Conservation (phyloP, 1,140 invertebrate species). For the Bactericera cockerelli region DNA sequence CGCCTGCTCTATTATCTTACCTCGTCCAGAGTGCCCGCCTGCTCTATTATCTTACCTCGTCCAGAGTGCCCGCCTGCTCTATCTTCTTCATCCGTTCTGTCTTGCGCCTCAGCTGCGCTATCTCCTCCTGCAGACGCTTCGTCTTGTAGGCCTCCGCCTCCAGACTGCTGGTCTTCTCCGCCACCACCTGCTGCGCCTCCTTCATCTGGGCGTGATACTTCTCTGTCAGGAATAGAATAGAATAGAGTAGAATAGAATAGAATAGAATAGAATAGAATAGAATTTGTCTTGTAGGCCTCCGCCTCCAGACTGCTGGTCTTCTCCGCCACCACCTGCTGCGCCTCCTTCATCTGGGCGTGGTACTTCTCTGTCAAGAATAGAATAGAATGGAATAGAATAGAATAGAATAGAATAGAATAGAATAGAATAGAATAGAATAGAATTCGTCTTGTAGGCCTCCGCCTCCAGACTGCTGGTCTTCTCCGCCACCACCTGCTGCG, state of each 20-base stretch:
- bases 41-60: no score
- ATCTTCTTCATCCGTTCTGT: slow-evolving; percentile 96
- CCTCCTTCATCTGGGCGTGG: no score
- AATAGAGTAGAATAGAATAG: no score
- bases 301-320: slow-evolving; percentile 84
- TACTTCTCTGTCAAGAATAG: slow-evolving; percentile 57
- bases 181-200: slow-evolving; percentile 88
- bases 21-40: no score
- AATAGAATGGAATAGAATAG: no score
- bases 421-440: no score
- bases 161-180: slow-evolving; percentile 79
- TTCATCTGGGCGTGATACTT: slow-evolving; percentile 93
- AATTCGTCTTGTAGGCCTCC: slow-evolving; percentile 94
- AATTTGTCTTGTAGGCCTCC: slow-evolving; percentile 94
- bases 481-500: slow-evolving; percentile 87
- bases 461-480: slow-evolving; percentile 84
- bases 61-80: slow-evolving; percentile 86
- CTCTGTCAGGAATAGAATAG: slow-evolving; percentile 38
- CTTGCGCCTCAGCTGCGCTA: slow-evolving; percentile 77
- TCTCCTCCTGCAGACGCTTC: slow-evolving; percentile 86
- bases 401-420: no score
- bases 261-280: no score
- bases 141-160: slow-evolving; percentile 96
- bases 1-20: no score
- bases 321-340: slow-evolving; percentile 86